Conservation (phyloP, 2,888 invertebrate genomes). For the Ophion ellenae region DNA sequence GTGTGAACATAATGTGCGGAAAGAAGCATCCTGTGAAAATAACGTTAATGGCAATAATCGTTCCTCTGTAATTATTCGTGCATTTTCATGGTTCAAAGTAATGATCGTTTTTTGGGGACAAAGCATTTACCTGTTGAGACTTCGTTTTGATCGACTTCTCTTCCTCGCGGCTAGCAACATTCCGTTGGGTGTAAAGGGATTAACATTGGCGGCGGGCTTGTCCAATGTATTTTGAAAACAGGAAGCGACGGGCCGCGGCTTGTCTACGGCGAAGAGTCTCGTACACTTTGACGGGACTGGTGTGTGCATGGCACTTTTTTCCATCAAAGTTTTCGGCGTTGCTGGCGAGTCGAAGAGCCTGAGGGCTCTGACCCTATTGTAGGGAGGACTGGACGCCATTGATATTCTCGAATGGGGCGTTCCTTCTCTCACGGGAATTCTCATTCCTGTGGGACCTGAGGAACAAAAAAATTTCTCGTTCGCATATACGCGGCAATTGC, state of each 20-base stretch:
- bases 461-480: slow-evolving; percentile 42
- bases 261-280: slow-evolving; percentile 80
- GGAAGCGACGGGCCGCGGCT: slow-evolving; percentile 83
- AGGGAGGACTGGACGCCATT: slow-evolving; percentile 86
- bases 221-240: slow-evolving; percentile 82
- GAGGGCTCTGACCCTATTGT: slow-evolving; percentile 86
- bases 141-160: slow-evolving; percentile 87
- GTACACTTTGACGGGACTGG: slow-evolving; percentile 84
- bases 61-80: too few species aligned
- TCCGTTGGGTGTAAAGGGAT: slow-evolving; percentile 93
- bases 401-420: slow-evolving; percentile 74
- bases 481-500: slow-evolving; percentile 5
- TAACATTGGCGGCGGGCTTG: slow-evolving; percentile 90
- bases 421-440: slow-evolving; percentile 75
- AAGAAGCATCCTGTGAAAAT: not conserved
- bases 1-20: too few species aligned
- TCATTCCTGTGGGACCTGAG: slow-evolving; percentile 76
- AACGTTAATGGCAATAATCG: not conserved
- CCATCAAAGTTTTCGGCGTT: slow-evolving; percentile 92
- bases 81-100: too few species aligned
- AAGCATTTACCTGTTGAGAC: slow-evolving; percentile 77
- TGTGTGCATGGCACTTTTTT: slow-evolving; percentile 88
- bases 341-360: slow-evolving; percentile 93
- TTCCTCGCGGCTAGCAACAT: slow-evolving; percentile 89
- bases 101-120: not conserved